A percentile compares a stretch with the other conserved stretches of the same genome.
These are phyloP conservation scores for Drosophila macrospina DNA, from an alignment of 2,888 invertebrate genomes.

Conservation along the genomic window DNA sequence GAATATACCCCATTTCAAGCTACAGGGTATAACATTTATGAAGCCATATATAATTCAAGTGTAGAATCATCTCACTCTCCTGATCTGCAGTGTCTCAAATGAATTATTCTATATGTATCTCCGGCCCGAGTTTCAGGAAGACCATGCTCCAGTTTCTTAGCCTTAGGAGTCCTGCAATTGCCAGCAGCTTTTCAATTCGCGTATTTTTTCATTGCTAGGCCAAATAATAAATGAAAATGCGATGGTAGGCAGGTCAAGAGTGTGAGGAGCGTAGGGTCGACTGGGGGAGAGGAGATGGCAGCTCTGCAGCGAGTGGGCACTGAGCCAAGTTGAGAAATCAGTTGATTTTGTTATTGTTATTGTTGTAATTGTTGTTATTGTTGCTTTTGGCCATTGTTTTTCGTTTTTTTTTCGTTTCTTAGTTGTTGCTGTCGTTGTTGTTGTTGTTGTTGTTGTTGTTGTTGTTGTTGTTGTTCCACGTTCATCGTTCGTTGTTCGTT, in stretches of 20 bases:
- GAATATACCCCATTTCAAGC: not conserved
- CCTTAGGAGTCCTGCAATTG: slow-evolving; percentile 2
- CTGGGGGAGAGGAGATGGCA: too few relatives aligned
- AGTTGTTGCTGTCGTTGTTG: slow-evolving; percentile 57
- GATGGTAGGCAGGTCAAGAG: slow-evolving; percentile 12
- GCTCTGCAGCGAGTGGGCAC: slow-evolving; percentile 29
- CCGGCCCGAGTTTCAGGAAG: too few relatives aligned
- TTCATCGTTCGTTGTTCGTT: slow-evolving; percentile 33
- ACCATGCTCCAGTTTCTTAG: slow-evolving; percentile 1
- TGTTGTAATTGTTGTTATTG: slow-evolving; percentile 46
- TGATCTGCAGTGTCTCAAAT: slow-evolving; percentile 7
- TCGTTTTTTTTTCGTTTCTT: too few relatives aligned
- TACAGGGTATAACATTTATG: not conserved
- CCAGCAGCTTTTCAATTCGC: slow-evolving; percentile 51
- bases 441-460: slow-evolving; percentile 51
- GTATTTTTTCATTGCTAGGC: slow-evolving; percentile 60
- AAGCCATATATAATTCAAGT: not conserved
- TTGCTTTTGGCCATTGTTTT: slow-evolving; percentile 38
- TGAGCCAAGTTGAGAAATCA: slow-evolving; percentile 73
- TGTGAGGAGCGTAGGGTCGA: not conserved
- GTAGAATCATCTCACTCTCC: not conserved
- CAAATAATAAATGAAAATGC: slow-evolving; percentile 45
- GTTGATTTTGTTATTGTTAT: slow-evolving; percentile 72
- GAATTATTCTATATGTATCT: slow-evolving; percentile 27
- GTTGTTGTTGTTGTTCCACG: slow-evolving; percentile 41